Conservation (phyloP, 1,140 invertebrate species). For the Babylonia areolata region DNA sequence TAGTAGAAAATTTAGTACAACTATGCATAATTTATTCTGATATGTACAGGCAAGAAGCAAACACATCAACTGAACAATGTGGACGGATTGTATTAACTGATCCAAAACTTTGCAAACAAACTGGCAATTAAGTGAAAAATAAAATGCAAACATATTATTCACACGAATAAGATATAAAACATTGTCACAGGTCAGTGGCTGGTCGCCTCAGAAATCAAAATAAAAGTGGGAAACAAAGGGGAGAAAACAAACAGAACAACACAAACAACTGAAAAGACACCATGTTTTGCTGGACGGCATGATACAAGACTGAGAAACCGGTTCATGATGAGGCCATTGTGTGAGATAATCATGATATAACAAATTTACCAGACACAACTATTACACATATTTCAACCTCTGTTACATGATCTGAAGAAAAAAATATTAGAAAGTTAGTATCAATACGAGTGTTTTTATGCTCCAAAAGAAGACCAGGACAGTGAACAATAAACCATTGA, state of each 20-base stretch:
- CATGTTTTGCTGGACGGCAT: slow-evolving; percentile 1
- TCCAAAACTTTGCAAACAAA: neutral
- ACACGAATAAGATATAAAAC: neutral
- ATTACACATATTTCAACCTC: too few species aligned
- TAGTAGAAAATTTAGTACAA: neutral
- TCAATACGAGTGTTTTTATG: too few species aligned
- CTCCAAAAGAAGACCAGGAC: too few species aligned
- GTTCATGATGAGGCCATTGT: too few species aligned
- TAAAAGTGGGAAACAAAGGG: neutral
- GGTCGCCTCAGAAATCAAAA: neutral
- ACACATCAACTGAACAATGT: neutral
- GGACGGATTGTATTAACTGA: neutral
- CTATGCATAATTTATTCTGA: neutral
- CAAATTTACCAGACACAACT: too few species aligned
- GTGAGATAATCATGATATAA: too few species aligned
- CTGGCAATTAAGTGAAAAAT: too few species aligned
- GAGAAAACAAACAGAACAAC: neutral
- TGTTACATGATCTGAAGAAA: too few species aligned
- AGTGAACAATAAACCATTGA: too few species aligned
- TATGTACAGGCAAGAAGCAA: neutral
- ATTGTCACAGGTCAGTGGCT: neutral
- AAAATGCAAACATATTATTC: too few species aligned
- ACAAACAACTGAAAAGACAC: neutral
- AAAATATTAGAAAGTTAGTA: too few species aligned
- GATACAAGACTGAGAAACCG: too few species aligned